These are phyloP conservation scores for Polyploca ridens DNA, from an alignment of 2,888 invertebrate genomes.

Conservation along the genomic window DNA sequence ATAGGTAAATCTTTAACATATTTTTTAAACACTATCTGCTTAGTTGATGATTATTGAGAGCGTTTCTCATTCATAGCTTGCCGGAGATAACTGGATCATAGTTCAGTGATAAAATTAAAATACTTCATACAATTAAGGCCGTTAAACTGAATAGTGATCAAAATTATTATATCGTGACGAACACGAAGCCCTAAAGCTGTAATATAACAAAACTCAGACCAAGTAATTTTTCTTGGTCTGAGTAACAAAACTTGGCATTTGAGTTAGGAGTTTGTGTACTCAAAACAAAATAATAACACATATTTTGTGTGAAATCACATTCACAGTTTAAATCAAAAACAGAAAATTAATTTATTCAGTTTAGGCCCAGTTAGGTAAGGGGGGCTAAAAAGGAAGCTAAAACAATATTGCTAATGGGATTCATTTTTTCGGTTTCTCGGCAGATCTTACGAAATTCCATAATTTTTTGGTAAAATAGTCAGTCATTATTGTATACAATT, in stretches of 20 bases:
- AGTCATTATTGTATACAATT: too few relatives aligned
- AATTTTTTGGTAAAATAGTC: too few relatives aligned
- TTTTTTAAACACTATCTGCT: not conserved
- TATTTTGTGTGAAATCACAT: too few relatives aligned
- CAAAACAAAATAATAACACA: too few relatives aligned
- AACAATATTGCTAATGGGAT: too few relatives aligned
- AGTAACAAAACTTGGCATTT: constrained; percentile 4
- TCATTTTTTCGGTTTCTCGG: too few relatives aligned
- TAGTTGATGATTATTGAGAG: not conserved
- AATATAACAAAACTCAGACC: not conserved
- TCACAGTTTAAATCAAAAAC: too few relatives aligned
- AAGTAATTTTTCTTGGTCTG: not conserved
- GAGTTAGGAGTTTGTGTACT: too few relatives aligned
- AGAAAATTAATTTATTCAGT: too few relatives aligned
- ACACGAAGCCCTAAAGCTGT: not conserved
- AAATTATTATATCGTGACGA: not conserved
- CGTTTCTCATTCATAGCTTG: constrained; percentile 2
- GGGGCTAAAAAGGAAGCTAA: too few relatives aligned
- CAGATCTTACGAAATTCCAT: too few relatives aligned
- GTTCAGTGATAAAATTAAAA: constrained; percentile 1
- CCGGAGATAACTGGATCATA: not conserved
- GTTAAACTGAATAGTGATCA: not conserved
- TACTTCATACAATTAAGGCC: not conserved
- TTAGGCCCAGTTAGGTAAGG: too few relatives aligned
- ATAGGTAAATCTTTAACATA: not conserved